A percentile compares a stretch with the other conserved stretches of the same genome.
Conservation (phyloP, 2,888 invertebrate genomes). For the Itoplectis maculator region DNA sequence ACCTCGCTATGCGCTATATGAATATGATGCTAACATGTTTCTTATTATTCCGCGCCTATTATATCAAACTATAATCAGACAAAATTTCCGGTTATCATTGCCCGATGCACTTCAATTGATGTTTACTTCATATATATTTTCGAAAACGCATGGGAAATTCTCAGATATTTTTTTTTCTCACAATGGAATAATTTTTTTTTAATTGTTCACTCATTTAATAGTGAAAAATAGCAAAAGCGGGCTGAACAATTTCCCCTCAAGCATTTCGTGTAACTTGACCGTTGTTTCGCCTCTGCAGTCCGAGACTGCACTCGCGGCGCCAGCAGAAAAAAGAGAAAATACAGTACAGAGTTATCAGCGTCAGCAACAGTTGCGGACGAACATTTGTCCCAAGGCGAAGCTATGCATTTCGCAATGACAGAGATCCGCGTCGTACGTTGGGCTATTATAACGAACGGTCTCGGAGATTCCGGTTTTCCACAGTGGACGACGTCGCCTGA, state of each 20-base stretch:
- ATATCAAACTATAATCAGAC: too few relatives aligned
- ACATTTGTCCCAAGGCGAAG: conserved; percentile 32
- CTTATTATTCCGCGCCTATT: neutral
- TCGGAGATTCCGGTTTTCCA: conserved; percentile 9
- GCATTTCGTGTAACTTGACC: neutral
- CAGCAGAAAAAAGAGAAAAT: conserved; percentile 28
- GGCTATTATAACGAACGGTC: neutral
- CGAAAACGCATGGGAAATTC: too few relatives aligned
- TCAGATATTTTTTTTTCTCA: too few relatives aligned
- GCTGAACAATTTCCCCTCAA: neutral
- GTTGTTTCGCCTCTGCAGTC: conserved; percentile 7
- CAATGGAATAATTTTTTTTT: too few relatives aligned
- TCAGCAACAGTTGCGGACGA: conserved; percentile 21
- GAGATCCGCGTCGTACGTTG: conserved; percentile 30
- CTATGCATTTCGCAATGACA: conserved; percentile 32
- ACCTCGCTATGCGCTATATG: neutral
- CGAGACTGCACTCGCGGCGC: too few relatives aligned
- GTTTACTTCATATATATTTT: too few relatives aligned
- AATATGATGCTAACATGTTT: neutral
- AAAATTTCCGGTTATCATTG: too few relatives aligned
- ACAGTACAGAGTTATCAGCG: conserved; percentile 14
- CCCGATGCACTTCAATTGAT: too few relatives aligned
- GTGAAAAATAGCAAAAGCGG: neutral
- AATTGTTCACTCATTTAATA: neutral
- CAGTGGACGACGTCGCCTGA: neutral